Percentiles rank a stretch among this genome's conserved stretches.
Conservation (phyloP, 2,113 vertebrate genomes). For the Damaliscus lunatus region DNA sequence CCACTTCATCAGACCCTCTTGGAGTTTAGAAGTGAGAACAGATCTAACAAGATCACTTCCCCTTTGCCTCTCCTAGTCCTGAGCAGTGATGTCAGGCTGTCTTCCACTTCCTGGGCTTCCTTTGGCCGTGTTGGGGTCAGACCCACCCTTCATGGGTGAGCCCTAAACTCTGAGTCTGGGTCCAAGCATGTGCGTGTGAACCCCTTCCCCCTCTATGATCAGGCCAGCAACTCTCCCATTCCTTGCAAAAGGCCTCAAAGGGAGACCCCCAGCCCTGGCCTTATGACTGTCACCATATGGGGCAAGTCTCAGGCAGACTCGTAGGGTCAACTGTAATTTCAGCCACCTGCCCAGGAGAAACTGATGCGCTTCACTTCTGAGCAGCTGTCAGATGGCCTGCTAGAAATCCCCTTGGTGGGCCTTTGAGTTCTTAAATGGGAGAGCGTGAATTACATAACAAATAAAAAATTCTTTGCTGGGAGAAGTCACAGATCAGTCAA, state of each 20-base stretch:
- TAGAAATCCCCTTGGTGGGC: neutral
- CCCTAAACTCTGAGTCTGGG: neutral
- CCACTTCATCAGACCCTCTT: neutral
- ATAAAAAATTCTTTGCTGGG: neutral
- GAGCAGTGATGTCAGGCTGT: neutral
- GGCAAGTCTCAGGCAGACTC: neutral
- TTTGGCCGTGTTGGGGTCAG: neutral
- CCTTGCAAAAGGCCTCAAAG: neutral
- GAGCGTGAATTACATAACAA: neutral
- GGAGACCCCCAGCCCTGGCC: neutral
- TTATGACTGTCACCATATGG: neutral
- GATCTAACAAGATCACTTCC: neutral
- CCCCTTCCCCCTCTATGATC: neutral
- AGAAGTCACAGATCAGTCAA: neutral
- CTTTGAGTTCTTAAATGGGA: neutral
- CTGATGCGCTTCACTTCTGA: conserved; percentile 16
- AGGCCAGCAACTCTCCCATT: neutral
- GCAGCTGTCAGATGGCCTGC: conserved; percentile 58
- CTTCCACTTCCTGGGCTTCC: neutral
- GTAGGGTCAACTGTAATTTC: conserved; percentile 20
- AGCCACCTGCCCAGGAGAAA: conserved; percentile 52
- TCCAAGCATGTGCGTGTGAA: fast-evolving
- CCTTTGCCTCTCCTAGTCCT: neutral
- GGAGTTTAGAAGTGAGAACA: neutral
- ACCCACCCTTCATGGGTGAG: neutral